These are phyloP conservation scores for Micronycteris hirsuta DNA, from an alignment of 2,113 vertebrate species.

Conservation along the genomic window DNA sequence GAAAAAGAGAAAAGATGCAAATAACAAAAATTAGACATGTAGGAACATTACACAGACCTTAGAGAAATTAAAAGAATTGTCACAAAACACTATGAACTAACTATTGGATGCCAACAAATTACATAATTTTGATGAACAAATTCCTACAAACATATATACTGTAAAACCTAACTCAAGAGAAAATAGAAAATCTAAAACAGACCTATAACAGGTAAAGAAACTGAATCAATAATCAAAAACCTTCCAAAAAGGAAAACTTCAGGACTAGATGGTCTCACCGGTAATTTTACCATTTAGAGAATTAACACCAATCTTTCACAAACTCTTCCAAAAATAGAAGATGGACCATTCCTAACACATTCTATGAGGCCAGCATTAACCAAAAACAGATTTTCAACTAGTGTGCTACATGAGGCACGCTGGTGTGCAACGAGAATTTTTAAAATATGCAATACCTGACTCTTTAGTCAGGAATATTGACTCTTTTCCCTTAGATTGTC, in stretches of 20 bases:
- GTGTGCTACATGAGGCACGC: background rate
- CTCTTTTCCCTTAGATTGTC: background rate
- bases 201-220: background rate
- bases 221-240: background rate
- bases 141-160: background rate
- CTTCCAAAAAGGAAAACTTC: background rate
- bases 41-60: background rate
- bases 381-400: too few species aligned
- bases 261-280: background rate
- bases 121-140: background rate
- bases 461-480: background rate
- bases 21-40: background rate
- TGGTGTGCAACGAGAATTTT: background rate
- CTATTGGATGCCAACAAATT: background rate
- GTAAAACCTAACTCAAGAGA: background rate
- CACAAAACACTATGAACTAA: background rate
- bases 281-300: background rate
- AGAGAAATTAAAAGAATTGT: background rate
- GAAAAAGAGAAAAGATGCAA: background rate
- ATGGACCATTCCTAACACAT: background rate
- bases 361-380: background rate
- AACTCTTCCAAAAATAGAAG: background rate
- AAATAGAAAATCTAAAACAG: background rate
- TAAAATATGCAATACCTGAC: background rate
- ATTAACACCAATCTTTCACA: background rate